A percentile compares a stretch with the other conserved stretches of the same genome.
Evolutionary conservation across 1,140 invertebrate genomes (phyloP).

Genomic region (Euschistus heros): DNA sequence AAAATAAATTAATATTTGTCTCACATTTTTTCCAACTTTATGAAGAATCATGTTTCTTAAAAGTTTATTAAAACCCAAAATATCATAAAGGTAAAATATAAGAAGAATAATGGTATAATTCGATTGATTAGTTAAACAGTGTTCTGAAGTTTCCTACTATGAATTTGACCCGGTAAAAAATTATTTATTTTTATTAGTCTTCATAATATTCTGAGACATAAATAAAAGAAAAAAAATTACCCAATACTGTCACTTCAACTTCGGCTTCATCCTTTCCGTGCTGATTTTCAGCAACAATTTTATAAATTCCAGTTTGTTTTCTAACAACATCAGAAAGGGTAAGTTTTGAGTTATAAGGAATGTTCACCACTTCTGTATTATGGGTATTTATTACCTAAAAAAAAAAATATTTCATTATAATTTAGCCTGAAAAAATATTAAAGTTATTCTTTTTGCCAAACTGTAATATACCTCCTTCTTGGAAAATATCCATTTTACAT

Average conservation of each 20-base stretch:
- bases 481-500: conserved; percentile 72
- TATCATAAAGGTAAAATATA: too few species aligned
- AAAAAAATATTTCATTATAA: conserved; percentile 42
- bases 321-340: conserved; percentile 72
- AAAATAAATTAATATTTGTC: too few species aligned
- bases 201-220: too few species aligned
- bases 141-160: too few species aligned
- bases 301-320: conserved; percentile 80
- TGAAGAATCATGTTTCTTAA: too few species aligned
- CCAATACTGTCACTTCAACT: conserved; percentile 83
- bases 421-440: conserved; percentile 16
- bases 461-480: conserved; percentile 36
- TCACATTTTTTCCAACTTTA: too few species aligned
- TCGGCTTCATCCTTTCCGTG: conserved; percentile 89
- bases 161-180: too few species aligned
- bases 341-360: conserved; percentile 89
- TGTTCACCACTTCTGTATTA: conserved; percentile 75
- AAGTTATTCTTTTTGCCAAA: too few species aligned
- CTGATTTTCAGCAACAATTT: conserved; percentile 81
- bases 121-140: too few species aligned
- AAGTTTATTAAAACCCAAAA: too few species aligned
- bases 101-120: too few species aligned
- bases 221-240: conserved; percentile 39
- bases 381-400: conserved; percentile 25
- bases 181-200: too few species aligned